A percentile compares a stretch with the other conserved stretches of the same genome.
Conservation (phyloP, 2,113 vertebrate genomes). For the Redunca redunca region DNA sequence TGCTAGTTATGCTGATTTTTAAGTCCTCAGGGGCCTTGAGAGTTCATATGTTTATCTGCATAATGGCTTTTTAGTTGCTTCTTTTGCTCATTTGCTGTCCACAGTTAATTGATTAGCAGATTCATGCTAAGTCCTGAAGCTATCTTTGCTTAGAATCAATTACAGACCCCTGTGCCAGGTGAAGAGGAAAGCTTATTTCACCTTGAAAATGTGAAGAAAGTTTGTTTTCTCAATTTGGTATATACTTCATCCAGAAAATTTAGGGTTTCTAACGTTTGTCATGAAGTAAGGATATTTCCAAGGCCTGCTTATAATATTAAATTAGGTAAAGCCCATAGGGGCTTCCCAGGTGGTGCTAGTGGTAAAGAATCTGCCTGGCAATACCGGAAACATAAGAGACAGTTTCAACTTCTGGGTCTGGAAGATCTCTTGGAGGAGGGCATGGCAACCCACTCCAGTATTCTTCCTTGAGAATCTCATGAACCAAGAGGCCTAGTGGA, state of each 20-base stretch:
- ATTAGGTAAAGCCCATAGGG: background rate
- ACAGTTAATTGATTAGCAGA: background rate
- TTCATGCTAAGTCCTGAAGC: background rate
- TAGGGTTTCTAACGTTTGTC: background rate
- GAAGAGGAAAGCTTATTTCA: constrained; percentile 17
- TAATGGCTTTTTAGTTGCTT: background rate
- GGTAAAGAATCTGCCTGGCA: background rate
- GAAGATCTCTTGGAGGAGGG: background rate
- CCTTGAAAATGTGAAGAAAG: background rate
- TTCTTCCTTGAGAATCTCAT: background rate
- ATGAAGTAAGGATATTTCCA: background rate
- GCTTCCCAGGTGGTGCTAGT: background rate
- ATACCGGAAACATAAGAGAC: background rate
- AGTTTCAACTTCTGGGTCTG: background rate
- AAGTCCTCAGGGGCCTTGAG: background rate
- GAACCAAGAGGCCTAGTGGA: background rate
- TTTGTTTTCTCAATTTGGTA: background rate
- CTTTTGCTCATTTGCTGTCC: constrained; percentile 6
- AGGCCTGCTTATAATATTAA: background rate
- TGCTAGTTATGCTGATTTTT: background rate
- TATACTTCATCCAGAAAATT: background rate
- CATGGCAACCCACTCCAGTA: background rate
- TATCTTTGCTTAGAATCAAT: background rate
- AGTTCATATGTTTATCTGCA: constrained; percentile 23
- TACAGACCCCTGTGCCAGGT: background rate